Base-by-base conservation (phyloP, 2,113 vertebrate species). In the Oostethus manadensis region DNA sequence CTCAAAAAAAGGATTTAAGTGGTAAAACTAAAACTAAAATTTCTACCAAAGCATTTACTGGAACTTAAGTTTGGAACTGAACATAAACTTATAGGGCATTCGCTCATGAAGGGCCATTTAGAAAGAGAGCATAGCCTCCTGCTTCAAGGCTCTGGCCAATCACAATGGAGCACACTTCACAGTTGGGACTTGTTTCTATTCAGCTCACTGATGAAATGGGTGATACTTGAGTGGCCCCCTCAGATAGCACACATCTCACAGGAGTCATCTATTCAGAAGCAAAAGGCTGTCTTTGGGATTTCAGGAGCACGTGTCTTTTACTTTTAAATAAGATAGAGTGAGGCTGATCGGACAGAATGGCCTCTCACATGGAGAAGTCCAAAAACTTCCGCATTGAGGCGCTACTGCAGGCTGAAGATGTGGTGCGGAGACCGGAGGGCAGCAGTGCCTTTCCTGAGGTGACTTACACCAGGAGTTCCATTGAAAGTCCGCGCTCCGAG, bases 331-430 rank as follows among this genome's bases (percentile, higher is more conserved):
- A n/a, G 46, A 48, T 17, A 18, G 15, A 22, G 21, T 10, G 15
- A 26, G 13, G 48, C 7, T 1, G 33, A 14, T 18, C 3, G 35
- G n/a, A 58, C 57, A 70, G 13, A 51, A 78, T 80, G 74, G 70
- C 43, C 3, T 13, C 62, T 56, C 29, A 63, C 29, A 77, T 91
- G 87, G 91, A 92, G 49, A 92, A 90, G 66, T 91, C 92, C 16
- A 87, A 88, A 68, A 92, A 90, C 86, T 93, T 93, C 80, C 74
- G 89, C 23, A 93, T 92, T 54, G 92, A 93, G 42, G 91, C 92
- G 40, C 83, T 93, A 0, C 66, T 93, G 74, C 29, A 33, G 7
- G 90, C 89, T 18, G 89, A 88, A 21, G 85, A 84, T 60, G 48
- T 35, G 61, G 79, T 76, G 0, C 87, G 72, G 45, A 75, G 70